Percentiles rank a stretch among this genome's conserved stretches.
Evolutionary conservation across 1,140 invertebrate genomes (phyloP).

Genomic region (Euschistus heros): DNA sequence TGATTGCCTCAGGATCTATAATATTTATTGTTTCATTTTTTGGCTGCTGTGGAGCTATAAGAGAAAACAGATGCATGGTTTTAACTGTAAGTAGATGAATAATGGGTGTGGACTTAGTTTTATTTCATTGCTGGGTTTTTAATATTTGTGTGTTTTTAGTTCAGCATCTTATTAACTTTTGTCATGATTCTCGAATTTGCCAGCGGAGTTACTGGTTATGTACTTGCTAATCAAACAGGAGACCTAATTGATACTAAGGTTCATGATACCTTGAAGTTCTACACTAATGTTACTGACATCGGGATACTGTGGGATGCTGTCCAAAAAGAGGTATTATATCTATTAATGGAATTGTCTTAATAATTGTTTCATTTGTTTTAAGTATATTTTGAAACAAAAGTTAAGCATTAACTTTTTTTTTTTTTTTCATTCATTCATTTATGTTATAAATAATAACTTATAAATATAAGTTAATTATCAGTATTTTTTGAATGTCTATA

Average conservation of each 20-base stretch:
- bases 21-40: slow-evolving; percentile 70
- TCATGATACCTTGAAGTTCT: slow-evolving; percentile 58
- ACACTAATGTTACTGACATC: slow-evolving; percentile 40
- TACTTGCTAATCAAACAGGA: slow-evolving; percentile 57
- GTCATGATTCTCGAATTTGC: slow-evolving; percentile 76
- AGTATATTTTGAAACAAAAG: background rate
- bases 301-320: slow-evolving; percentile 50
- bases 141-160: slow-evolving; percentile 42
- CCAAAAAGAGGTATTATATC: slow-evolving; percentile 42
- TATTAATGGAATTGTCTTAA: background rate
- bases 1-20: slow-evolving; percentile 58
- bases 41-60: slow-evolving; percentile 72
- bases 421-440: no score
- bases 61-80: slow-evolving; percentile 70
- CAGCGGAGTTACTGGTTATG: slow-evolving; percentile 71
- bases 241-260: slow-evolving; percentile 50
- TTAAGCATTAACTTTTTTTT: background rate
- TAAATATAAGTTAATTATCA: no score
- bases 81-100: slow-evolving; percentile 49
- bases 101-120: background rate
- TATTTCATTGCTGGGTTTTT: background rate
- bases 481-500: no score
- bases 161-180: slow-evolving; percentile 64
- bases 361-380: background rate
- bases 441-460: no score